These are phyloP conservation scores for Pseudocheirus occidentalis DNA, from an alignment of 2,797 vertebrate species.

Conservation along the genomic window DNA sequence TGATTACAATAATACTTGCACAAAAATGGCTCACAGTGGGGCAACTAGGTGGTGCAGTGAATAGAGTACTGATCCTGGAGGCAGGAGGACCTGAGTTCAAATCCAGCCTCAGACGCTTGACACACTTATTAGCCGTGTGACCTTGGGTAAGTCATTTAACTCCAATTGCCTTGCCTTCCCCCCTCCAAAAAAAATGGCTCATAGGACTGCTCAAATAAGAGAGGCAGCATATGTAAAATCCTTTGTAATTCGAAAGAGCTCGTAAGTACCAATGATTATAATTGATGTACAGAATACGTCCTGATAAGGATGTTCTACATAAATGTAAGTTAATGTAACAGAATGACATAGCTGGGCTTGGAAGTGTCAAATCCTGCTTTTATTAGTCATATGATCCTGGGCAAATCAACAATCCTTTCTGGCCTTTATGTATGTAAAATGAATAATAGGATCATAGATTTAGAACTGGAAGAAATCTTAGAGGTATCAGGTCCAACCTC, in stretches of 20 bases:
- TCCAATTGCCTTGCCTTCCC: no score
- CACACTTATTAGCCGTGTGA: no score
- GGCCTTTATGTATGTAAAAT: background rate
- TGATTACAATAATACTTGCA: background rate
- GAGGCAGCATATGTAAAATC: background rate
- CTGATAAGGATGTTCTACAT: background rate
- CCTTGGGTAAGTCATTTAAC: no score
- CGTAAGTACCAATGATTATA: background rate
- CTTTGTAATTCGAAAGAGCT: background rate
- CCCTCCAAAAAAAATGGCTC: no score
- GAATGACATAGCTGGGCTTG: background rate
- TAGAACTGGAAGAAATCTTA: background rate
- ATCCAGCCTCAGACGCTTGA: no score
- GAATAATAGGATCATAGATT: background rate
- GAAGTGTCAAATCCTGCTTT: background rate
- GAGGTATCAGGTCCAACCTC: background rate
- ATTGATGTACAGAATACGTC: background rate
- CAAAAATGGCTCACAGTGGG: background rate
- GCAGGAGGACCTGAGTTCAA: no score
- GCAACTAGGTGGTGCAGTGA: no score
- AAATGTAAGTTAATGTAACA: background rate
- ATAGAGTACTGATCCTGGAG: no score
- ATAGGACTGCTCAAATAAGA: background rate
- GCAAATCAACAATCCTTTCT: background rate
- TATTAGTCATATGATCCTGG: background rate